These are phyloP conservation scores for Lutraria lutraria DNA, from an alignment of 2,888 invertebrate genomes.

Conservation along the genomic window DNA sequence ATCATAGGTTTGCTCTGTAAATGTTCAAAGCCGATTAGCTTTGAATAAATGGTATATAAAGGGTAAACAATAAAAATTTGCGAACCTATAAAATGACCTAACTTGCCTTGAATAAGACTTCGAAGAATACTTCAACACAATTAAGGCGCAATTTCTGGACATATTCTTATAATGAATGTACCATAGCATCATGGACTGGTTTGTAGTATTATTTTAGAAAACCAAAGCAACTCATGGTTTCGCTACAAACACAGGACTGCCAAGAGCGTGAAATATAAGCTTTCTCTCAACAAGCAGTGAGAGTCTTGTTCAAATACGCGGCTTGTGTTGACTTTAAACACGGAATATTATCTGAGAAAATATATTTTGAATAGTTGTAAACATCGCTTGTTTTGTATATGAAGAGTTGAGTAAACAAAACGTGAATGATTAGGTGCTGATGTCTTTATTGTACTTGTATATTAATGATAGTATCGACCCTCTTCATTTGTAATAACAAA, in stretches of 20 bases:
- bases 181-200: not conserved
- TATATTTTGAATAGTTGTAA: conserved; percentile 43
- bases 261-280: conserved; percentile 26
- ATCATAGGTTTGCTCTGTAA: too few species aligned
- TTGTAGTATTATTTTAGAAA: not conserved
- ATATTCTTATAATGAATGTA: too few species aligned
- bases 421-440: conserved; percentile 14
- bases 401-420: conserved; percentile 35
- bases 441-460: conserved; percentile 15
- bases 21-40: too few species aligned
- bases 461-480: not conserved
- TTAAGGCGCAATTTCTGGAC: too few species aligned
- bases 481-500: not conserved
- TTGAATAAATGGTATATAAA: too few species aligned
- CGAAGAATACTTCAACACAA: too few species aligned
- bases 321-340: conserved; percentile 47
- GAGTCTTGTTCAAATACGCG: conserved; percentile 38
- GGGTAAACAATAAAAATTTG: too few species aligned
- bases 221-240: not conserved
- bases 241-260: not conserved
- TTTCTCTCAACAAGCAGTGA: conserved; percentile 33
- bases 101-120: too few species aligned
- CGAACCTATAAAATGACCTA: too few species aligned
- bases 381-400: conserved; percentile 39
- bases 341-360: conserved; percentile 50